Conservation (phyloP, 1,140 invertebrate species). For the Pentalonia nigronervosa region DNA sequence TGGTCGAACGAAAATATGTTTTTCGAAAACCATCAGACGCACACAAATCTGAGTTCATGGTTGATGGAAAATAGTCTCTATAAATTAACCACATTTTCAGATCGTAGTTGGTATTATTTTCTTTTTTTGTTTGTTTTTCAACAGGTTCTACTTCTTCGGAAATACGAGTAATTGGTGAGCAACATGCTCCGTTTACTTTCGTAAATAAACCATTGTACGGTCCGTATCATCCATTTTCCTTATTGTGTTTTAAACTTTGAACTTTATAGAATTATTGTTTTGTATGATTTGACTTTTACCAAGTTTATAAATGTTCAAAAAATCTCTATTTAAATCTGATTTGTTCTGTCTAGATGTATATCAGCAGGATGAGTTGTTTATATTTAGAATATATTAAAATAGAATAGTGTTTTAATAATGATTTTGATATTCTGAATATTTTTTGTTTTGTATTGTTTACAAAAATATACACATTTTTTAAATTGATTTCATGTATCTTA, state of each 20-base stretch:
- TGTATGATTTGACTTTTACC: neutral
- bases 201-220: neutral
- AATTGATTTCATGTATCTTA: neutral
- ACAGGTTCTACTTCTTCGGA: neutral
- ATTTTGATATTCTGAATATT: neutral
- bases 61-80: neutral
- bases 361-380: neutral
- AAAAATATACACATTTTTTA: neutral
- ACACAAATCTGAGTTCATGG: too few relatives aligned
- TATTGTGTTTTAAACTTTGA: neutral
- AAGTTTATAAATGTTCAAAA: neutral
- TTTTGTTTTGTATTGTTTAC: neutral
- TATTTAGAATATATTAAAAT: neutral
- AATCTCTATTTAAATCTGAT: neutral
- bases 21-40: too few relatives aligned
- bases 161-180: neutral
- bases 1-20: too few relatives aligned
- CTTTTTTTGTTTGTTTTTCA: neutral
- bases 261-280: neutral
- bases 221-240: neutral
- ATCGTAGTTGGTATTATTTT: neutral
- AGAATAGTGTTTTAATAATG: neutral
- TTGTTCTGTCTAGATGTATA: neutral
- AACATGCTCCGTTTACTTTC: neutral
- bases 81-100: neutral